Conservation (phyloP, 1,140 invertebrate genomes). For the Nephila pilipes region DNA sequence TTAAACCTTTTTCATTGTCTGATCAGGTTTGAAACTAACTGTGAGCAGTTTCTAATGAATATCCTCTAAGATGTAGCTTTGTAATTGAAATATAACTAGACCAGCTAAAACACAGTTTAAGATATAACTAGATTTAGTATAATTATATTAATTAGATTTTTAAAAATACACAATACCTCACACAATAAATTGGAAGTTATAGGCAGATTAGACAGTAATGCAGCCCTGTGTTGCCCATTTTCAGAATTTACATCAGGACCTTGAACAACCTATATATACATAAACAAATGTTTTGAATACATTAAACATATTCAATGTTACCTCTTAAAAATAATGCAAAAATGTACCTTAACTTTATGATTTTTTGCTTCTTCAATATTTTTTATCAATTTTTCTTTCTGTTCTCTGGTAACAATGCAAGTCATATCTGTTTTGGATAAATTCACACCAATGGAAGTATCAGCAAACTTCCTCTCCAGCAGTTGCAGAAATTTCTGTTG, state of each 20-base stretch:
- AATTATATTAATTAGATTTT: no score
- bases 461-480: constrained; percentile 81
- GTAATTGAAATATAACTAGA: no score
- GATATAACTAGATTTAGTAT: no score
- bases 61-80: no score
- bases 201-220: constrained; percentile 82
- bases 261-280: background rate
- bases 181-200: constrained; percentile 81
- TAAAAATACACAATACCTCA: constrained; percentile 80
- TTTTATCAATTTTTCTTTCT: constrained; percentile 79
- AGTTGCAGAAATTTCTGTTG: constrained; percentile 82
- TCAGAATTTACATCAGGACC: constrained; percentile 30
- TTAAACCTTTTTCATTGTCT: no score
- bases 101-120: no score
- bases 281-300: background rate
- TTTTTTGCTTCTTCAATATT: constrained; percentile 81
- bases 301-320: background rate
- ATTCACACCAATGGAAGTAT: constrained; percentile 82
- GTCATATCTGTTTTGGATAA: constrained; percentile 82
- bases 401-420: constrained; percentile 81
- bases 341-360: constrained; percentile 82
- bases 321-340: background rate
- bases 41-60: no score
- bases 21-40: no score
- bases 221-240: constrained; percentile 81